phyloP scores from a whole-genome alignment of 2,113 vertebrate genomes.

The Phalacrocorax pelagicus region DNA sequence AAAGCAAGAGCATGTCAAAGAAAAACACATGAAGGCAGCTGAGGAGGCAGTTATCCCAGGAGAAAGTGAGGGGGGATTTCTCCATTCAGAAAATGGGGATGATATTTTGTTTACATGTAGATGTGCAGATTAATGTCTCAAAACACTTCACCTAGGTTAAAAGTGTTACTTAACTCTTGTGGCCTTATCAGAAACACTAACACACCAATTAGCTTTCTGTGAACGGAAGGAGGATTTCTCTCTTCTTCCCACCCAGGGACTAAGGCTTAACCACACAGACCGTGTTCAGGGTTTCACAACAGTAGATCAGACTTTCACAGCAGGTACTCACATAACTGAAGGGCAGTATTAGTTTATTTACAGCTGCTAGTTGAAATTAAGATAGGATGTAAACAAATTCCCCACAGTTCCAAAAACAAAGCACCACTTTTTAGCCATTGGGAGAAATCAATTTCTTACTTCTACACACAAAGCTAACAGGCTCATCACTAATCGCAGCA shows the following conservation, averaged over 20 bases:
- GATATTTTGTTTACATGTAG: not conserved
- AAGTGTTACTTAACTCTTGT: not conserved
- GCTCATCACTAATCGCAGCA: not conserved
- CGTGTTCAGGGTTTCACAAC: not conserved
- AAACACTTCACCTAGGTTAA: not conserved
- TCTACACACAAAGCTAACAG: not conserved
- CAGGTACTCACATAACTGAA: not conserved
- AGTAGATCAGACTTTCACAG: not conserved
- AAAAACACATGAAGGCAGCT: not conserved
- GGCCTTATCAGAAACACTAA: not conserved
- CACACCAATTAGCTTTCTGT: not conserved
- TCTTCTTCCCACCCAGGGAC: not conserved
- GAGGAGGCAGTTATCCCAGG: not conserved
- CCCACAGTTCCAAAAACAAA: not conserved
- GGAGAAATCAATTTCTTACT: not conserved
- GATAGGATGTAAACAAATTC: not conserved
- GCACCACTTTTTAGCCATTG: not conserved
- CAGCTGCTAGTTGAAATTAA: not conserved
- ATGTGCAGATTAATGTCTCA: not conserved
- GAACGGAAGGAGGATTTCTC: not conserved
- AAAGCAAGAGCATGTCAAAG: not conserved
- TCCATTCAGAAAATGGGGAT: not conserved
- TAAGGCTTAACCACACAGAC: not conserved
- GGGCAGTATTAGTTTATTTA: not conserved
- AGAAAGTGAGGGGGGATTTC: not conserved